Evolutionary conservation across 2,113 vertebrate genomes (phyloP).

Genomic region (Tretioscincus oriximinensis): DNA sequence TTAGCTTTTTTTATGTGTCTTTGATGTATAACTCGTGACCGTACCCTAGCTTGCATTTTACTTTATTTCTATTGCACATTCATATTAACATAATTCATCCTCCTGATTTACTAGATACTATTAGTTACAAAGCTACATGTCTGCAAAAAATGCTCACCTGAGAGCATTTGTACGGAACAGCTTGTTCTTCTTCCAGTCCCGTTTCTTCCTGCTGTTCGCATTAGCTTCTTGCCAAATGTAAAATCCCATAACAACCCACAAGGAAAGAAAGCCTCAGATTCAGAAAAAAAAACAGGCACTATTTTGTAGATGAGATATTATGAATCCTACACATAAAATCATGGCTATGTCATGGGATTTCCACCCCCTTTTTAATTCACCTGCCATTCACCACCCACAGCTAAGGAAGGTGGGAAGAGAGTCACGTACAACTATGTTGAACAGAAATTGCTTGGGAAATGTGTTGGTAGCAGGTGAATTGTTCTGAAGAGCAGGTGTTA

Average conservation of each 20-base stretch:
- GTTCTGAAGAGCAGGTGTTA: background rate
- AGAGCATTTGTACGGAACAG: background rate
- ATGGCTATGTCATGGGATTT: background rate
- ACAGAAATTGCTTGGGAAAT: background rate
- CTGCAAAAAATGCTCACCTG: background rate
- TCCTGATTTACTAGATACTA: background rate
- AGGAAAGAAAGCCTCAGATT: background rate
- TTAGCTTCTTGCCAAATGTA: background rate
- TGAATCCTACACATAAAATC: background rate
- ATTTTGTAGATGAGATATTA: background rate
- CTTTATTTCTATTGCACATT: background rate
- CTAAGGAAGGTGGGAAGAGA: background rate
- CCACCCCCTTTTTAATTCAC: background rate
- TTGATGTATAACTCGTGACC: background rate
- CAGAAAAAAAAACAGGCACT: constrained; percentile 11
- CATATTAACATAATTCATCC: background rate
- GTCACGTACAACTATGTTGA: background rate
- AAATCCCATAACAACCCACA: constrained; percentile 10
- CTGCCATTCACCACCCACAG: background rate
- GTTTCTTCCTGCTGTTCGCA: background rate
- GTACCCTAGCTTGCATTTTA: background rate
- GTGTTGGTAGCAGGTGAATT: background rate
- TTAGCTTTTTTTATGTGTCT: background rate
- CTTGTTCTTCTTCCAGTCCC: background rate
- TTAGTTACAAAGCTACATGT: background rate